Base-by-base conservation (phyloP, 2,888 invertebrate species). In the Polyommatus icarus region DNA sequence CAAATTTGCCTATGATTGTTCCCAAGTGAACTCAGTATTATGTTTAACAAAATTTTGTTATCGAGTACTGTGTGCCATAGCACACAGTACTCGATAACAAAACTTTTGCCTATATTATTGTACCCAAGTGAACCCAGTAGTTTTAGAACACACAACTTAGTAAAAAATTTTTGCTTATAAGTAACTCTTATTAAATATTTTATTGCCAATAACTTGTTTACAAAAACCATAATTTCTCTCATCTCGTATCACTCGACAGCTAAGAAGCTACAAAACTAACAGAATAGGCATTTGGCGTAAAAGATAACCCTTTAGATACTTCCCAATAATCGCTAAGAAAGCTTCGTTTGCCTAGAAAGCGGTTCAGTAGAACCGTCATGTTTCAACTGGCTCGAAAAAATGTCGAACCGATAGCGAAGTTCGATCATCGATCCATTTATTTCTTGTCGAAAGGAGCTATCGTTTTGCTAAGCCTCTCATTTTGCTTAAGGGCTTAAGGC, bases 301-400 rank as follows among this genome's bases (percentile, higher is more conserved):
- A 20, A 20, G 20, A 61, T 24, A 10, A 15, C 18, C 67, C 29
- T 29, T 12, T 29, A 29, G 29, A 29, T 29, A 24, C 20, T 59
- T 12, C 15, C 67, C 67, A 15, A 29, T 67, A 67, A 24, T 67
- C 12, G 15, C 67, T 32, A 67, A 32, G 29, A 15, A 67, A 67
- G 67, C 67, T 18, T 67, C 29, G 67, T 67, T 29, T 32, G 18
- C 29, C 67, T 67, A 67, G 29, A 59, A 67, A 67, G 67, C 67
- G 67, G 67, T 67, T 67, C 67, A 24, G 1, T 12, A 18, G 67
- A 67, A 67, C 67, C 67, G 29, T 6, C 20, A 20, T 20, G 20
- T 20, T 59, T 20, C 3, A 59, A 59, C 8, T 15, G 59, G 20
- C n/a, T 59, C n/a, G 59, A 20, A n/a, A 1, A 20, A 59, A 59